Conservation (phyloP, 2,797 vertebrate genomes). For the Pantherophis alleghaniensis region DNA sequence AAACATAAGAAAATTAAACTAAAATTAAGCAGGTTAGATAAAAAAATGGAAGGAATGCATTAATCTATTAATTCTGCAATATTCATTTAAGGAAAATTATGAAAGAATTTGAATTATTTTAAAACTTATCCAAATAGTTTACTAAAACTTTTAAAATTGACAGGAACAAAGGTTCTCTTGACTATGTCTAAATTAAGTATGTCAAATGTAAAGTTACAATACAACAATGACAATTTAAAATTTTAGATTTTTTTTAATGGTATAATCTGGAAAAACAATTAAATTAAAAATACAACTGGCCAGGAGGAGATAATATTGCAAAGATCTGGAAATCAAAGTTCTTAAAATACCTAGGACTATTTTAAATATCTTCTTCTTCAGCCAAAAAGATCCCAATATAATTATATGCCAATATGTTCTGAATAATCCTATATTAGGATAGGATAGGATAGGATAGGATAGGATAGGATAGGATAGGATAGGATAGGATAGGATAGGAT, state of each 20-base stretch:
- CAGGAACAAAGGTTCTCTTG: not conserved
- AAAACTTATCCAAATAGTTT: conserved; percentile 8
- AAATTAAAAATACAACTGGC: not conserved
- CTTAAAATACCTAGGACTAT: not conserved
- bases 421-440: not conserved
- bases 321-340: not conserved
- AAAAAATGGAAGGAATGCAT: not conserved
- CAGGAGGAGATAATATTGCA: not conserved
- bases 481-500: not conserved
- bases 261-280: not conserved
- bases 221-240: not conserved
- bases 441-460: not conserved
- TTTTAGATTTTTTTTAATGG: not conserved
- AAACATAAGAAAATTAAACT: rapidly evolving
- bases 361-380: not conserved
- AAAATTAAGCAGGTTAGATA: conserved; percentile 10
- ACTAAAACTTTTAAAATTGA: not conserved
- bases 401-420: not conserved
- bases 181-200: not conserved
- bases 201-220: not conserved
- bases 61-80: not conserved
- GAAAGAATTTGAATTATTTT: conserved; percentile 43
- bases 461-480: not conserved
- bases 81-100: conserved; percentile 11
- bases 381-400: not conserved